These are phyloP conservation scores for Hyppa rectilinea DNA, from an alignment of 2,888 invertebrate species.

Conservation along the genomic window DNA sequence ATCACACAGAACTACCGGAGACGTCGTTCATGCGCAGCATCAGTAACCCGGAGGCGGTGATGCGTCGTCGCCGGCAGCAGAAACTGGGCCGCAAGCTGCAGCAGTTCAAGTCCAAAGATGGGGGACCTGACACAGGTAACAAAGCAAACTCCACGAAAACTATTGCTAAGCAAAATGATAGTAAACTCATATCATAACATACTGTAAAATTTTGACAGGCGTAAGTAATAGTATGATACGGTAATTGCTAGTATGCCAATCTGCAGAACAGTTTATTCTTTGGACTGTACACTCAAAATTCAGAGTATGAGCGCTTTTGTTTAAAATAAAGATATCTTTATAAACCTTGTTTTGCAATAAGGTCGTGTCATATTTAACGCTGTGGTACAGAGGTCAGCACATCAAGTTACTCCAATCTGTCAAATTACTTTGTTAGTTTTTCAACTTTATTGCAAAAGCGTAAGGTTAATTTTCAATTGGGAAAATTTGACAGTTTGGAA, in stretches of 20 bases:
- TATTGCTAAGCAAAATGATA: background rate
- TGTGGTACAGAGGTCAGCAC: too few species aligned
- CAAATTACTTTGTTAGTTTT: too few species aligned
- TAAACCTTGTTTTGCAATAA: too few species aligned
- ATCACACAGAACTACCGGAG: conserved; percentile 96
- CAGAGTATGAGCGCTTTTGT: too few species aligned
- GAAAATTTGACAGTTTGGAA: too few species aligned
- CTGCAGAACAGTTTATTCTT: background rate
- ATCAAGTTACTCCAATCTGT: too few species aligned
- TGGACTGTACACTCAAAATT: background rate
- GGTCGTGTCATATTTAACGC: too few species aligned
- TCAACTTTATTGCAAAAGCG: too few species aligned
- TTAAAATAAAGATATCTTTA: background rate
- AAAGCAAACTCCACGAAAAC: background rate
- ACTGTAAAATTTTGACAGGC: background rate
- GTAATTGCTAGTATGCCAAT: background rate
- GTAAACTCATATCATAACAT: background rate
- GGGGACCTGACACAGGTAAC: conserved; percentile 96
- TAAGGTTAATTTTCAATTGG: too few species aligned
- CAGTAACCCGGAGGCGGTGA: conserved; percentile 99
- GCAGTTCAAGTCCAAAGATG: conserved; percentile 98
- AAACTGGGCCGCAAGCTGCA: conserved; percentile 99
- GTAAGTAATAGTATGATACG: background rate
- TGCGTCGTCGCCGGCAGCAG: conserved; percentile 98
- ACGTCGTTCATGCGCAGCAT: conserved; percentile 99